Percentiles rank a stretch among this genome's conserved stretches.
phyloP scores from a whole-genome alignment of 2,888 invertebrate genomes.

The Bruchidius siliquastri region DNA sequence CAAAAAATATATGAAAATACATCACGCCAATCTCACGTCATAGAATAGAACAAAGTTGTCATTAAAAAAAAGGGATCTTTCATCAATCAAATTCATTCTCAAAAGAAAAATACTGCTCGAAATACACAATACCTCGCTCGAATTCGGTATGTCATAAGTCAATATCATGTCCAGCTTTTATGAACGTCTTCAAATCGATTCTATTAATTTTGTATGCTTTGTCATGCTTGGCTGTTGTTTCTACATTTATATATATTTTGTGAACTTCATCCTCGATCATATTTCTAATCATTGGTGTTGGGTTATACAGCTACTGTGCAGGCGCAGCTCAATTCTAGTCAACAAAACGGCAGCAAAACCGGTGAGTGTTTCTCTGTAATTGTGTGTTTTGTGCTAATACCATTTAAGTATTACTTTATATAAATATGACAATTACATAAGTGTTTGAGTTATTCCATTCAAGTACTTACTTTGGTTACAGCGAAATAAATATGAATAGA shows the following conservation, averaged over 20 bases:
- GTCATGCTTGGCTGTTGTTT: neutral
- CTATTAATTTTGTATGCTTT: neutral
- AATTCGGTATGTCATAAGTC: neutral
- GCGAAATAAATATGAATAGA: too few relatives aligned
- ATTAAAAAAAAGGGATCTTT: too few relatives aligned
- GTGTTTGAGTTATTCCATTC: too few relatives aligned
- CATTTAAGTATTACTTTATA: neutral
- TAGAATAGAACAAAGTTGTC: too few relatives aligned
- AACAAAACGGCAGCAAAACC: conserved; percentile 46
- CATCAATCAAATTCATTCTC: too few relatives aligned
- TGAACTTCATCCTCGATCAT: neutral
- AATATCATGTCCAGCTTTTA: neutral
- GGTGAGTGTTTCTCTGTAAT: conserved; percentile 41
- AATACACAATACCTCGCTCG: neutral
- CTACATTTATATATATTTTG: neutral
- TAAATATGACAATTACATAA: too few relatives aligned
- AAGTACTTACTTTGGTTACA: too few relatives aligned
- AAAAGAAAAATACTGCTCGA: too few relatives aligned
- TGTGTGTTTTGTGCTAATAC: neutral
- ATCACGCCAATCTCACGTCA: too few relatives aligned
- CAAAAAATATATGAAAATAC: too few relatives aligned
- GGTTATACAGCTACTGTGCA: conserved; percentile 39
- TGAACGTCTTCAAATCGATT: neutral
- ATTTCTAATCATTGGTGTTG: conserved; percentile 30
- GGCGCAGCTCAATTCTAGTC: conserved; percentile 42